Conservation (phyloP, 2,888 invertebrate genomes). For the Cephus runcator region DNA sequence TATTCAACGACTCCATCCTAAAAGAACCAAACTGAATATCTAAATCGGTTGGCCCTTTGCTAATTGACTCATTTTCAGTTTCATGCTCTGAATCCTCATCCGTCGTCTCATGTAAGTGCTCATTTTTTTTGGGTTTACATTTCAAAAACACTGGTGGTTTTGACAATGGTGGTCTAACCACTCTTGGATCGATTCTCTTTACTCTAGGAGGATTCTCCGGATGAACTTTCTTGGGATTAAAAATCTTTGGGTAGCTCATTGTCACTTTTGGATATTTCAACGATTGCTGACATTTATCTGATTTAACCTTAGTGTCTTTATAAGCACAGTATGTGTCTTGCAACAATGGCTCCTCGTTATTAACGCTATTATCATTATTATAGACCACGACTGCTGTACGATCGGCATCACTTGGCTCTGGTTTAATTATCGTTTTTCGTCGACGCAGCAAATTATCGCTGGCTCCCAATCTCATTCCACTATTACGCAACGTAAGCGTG, state of each 20-base stretch:
- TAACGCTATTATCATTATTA: neutral
- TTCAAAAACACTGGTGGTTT: conserved; percentile 52
- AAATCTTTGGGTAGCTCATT: conserved; percentile 47
- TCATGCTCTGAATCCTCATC: neutral
- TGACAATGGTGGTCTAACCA: conserved; percentile 43
- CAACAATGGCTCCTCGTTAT: neutral
- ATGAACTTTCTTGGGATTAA: conserved; percentile 23
- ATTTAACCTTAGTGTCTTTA: neutral
- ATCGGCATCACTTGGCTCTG: neutral
- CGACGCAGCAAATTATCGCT: conserved; percentile 50
- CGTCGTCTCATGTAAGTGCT: conserved; percentile 12
- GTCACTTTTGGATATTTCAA: conserved; percentile 53
- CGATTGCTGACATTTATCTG: conserved; percentile 33
- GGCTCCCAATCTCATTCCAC: conserved; percentile 38
- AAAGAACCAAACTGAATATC: conserved; percentile 56
- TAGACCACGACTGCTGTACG: conserved; percentile 4
- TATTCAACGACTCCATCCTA: conserved; percentile 40
- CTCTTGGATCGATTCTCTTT: conserved; percentile 37
- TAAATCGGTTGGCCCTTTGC: conserved; percentile 45
- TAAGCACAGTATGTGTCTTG: neutral
- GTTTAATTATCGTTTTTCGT: conserved; percentile 38
- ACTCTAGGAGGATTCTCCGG: conserved; percentile 17
- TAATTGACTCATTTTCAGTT: conserved; percentile 4
- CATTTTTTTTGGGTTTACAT: conserved; percentile 43
- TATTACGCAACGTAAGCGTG: conserved; percentile 47